Base-by-base conservation (phyloP, 2,797 vertebrate species). In the Galaxias olidus region DNA sequence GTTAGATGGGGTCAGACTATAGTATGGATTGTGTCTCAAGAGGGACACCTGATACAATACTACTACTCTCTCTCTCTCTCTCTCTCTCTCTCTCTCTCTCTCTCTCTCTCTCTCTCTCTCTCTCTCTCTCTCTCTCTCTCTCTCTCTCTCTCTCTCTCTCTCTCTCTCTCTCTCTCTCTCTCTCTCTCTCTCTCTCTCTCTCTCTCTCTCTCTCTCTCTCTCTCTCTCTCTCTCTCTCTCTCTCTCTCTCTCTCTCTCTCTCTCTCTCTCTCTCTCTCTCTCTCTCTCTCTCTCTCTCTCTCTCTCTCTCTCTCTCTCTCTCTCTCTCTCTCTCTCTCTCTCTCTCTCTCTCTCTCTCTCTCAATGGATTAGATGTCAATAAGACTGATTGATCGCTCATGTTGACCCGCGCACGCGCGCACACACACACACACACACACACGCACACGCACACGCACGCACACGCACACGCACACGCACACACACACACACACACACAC, bases 401-500 rank as follows among this genome's bases (percentile, higher is more conserved):
- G 30, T 30, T 30, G 30, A 30, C 30, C 30, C 30, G 46, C 15
- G 1, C 55, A 40, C 69, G 59, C 60, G 60, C 56, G 61, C 13
- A 51, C 46, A 59, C 17, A 47, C 44, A 19, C 44, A 8, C 17
- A 11, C 17, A 30, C 12, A 66, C 46, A 50, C 30, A 52, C 40
- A 58, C 59, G 30, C 30, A 30, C 30, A 30, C 30, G 6, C 30
- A 30, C 30, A 30, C 30, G 30, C 30, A 30, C 6, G 30, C 30
- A 30, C 30, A 30, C 30, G 61, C 19, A 4, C 15, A 51, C 44
- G 15, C 52, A 42, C 20, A 54, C 43, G 10, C n/a, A 59, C 56
- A 63, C 45, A 47, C 50, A 13, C 12, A 19, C 11, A 48, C 30
- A 68, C 59, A 63, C 67, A 68, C 46, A 61, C 54, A 40, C 10